These are phyloP conservation scores for Carassius auratus DNA, from an alignment of 2,113 vertebrate species.

Conservation along the genomic window DNA sequence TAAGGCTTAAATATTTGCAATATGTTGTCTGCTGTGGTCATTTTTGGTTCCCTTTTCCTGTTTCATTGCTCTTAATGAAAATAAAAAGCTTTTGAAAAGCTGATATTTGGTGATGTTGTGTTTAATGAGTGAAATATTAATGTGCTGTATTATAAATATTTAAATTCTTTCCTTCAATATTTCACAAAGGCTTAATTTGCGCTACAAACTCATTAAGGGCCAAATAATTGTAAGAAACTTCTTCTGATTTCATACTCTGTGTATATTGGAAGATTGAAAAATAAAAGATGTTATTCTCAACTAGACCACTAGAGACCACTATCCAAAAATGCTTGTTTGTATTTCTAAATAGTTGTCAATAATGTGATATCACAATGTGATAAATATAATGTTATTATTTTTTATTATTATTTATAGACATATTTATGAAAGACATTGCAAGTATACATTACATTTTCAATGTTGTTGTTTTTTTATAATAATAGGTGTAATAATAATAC, in stretches of 20 bases:
- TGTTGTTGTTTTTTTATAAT: too few species aligned
- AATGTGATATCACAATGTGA: too few species aligned
- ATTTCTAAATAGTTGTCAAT: too few species aligned
- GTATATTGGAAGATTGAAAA: background rate
- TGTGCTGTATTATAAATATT: too few species aligned
- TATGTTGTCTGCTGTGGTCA: conserved; percentile 8
- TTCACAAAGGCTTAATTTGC: background rate
- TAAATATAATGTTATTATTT: too few species aligned
- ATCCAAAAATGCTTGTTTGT: background rate
- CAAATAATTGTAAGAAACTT: background rate
- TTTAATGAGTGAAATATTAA: background rate
- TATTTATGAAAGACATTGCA: too few species aligned
- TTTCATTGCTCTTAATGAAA: conserved; percentile 42
- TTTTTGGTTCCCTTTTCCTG: background rate
- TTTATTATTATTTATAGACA: too few species aligned
- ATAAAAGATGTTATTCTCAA: background rate
- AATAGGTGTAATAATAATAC: too few species aligned
- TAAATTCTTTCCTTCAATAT: too few species aligned
- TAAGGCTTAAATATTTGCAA: conserved; percentile 27
- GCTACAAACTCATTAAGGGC: background rate
- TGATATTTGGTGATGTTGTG: background rate
- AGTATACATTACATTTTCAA: too few species aligned
- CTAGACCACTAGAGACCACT: conserved; percentile 51
- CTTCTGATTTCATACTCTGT: background rate
- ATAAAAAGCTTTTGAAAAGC: conserved; percentile 46